Evolutionary conservation across 1,140 invertebrate species (phyloP), one percentile per base, ranked within the genome.

Genomic region (Drosophila takahashii): DNA sequence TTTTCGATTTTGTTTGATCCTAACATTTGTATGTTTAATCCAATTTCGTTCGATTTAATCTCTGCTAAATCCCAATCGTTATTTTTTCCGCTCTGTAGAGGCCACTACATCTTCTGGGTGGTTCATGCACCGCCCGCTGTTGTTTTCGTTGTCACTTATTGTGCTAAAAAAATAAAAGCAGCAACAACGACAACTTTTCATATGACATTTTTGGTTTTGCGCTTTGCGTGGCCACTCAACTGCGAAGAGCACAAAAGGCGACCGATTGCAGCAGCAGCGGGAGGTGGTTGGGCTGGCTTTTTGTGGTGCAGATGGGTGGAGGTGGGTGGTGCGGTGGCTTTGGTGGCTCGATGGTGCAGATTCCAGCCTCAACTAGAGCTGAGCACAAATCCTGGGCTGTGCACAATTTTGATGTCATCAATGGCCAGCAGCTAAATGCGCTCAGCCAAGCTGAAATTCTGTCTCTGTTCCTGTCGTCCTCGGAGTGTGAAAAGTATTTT

Each of bases 201-300:
- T 89, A 80, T 89, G 84, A 89, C 80, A 87, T 87, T 87, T 85
- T 87, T 87, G 53, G 83, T 86, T 84, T 71, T 83, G 59, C 66
- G 77, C 87, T 90, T 87, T 90, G 73, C 80, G 90, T 84, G 74
- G 90, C 90, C 86, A 91, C 81, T 91, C 90, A 91, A 91, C 79
- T 90, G 90, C 80, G 74, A 91, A 83, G 78, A 79, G 85, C 66
- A 91, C 84, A 91, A 91, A 91, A 81, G 72, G 58, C 78, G 85
- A 39, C 59, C 85, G 84, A 90, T 77, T 87, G 77, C 84, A 59
- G 48, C 45, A 52, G 51, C 41, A 48, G 44, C 73, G n/a, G 53
- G n/a, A 22, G 39, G 53, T 53, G 26, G 42, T 22, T 27, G 47
- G n/a, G 15, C 16, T 36, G 34, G n/a, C n/a, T 9, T n/a, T 11